Conservation (phyloP, 2,113 vertebrate genomes). For the Halichoeres trimaculatus region DNA sequence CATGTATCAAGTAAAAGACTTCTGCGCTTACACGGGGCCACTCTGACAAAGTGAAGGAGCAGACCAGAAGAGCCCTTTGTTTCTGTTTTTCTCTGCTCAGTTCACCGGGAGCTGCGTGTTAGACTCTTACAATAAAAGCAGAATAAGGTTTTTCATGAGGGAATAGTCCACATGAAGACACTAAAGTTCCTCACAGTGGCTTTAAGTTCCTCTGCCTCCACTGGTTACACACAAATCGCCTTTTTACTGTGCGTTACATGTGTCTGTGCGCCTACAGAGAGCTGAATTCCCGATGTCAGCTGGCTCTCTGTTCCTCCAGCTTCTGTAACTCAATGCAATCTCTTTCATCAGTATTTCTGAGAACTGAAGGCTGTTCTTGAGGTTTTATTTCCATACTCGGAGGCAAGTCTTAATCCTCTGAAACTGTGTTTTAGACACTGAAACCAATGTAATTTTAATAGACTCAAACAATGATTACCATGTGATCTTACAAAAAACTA, state of each 20-base stretch:
- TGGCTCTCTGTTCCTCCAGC: neutral
- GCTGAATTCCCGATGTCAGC: neutral
- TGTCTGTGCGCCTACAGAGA: neutral
- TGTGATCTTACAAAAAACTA: neutral
- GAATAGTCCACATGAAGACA: no score
- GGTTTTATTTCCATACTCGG: neutral
- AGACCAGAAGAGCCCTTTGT: no score
- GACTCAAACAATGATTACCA: neutral
- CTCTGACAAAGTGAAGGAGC: no score
- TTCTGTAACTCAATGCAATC: constrained; percentile 1
- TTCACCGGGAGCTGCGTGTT: no score
- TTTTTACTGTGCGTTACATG: neutral
- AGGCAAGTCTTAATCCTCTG: neutral
- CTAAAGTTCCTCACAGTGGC: neutral
- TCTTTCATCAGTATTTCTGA: neutral
- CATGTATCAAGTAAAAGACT: no score
- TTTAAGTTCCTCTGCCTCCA: neutral
- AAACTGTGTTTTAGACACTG: neutral
- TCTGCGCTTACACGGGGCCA: no score
- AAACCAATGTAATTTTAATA: neutral
- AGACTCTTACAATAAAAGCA: no score
- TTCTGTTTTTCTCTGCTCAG: no score
- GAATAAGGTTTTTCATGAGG: no score
- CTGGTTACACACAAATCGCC: neutral
- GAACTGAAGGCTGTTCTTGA: neutral